Evolutionary conservation across 2,113 vertebrate species (phyloP).

Genomic region (Jaculus jaculus): DNA sequence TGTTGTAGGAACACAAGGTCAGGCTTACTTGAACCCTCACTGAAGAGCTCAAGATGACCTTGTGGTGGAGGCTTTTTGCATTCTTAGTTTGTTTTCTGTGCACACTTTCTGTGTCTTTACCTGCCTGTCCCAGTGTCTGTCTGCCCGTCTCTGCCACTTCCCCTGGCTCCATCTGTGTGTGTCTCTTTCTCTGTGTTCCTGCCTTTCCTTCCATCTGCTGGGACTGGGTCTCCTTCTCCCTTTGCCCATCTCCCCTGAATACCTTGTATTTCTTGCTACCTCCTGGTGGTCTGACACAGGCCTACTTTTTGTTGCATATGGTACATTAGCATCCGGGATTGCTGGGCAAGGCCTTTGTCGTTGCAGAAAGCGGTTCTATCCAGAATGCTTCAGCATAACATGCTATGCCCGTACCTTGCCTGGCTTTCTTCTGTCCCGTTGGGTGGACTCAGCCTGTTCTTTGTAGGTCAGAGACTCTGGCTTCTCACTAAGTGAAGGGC

Average conservation of each 20-base stretch:
- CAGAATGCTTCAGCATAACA: not conserved
- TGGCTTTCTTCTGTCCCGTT: not conserved
- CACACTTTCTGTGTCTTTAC: not conserved
- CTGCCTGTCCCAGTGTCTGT: conserved; percentile 1
- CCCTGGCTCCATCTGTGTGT: conserved; percentile 52
- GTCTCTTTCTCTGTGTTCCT: not conserved
- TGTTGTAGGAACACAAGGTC: not conserved
- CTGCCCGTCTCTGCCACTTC: not conserved
- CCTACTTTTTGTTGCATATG: not conserved
- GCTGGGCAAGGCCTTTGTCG: not conserved
- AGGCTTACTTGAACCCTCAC: too few species aligned
- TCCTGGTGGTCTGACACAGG: not conserved
- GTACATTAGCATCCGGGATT: not conserved
- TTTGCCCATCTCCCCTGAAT: not conserved
- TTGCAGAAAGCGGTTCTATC: not conserved
- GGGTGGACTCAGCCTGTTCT: not conserved
- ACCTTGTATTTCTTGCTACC: not conserved
- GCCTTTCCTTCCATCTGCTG: too few species aligned
- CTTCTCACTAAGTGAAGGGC: not conserved
- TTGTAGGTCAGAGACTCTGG: not conserved
- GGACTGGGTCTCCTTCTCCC: not conserved
- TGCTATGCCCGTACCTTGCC: not conserved
- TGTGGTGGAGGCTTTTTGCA: not conserved
- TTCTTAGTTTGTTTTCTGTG: not conserved
- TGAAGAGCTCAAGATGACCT: not conserved